Evolutionary conservation across 2,113 vertebrate species (phyloP).

Genomic region (Corapipo altera): DNA sequence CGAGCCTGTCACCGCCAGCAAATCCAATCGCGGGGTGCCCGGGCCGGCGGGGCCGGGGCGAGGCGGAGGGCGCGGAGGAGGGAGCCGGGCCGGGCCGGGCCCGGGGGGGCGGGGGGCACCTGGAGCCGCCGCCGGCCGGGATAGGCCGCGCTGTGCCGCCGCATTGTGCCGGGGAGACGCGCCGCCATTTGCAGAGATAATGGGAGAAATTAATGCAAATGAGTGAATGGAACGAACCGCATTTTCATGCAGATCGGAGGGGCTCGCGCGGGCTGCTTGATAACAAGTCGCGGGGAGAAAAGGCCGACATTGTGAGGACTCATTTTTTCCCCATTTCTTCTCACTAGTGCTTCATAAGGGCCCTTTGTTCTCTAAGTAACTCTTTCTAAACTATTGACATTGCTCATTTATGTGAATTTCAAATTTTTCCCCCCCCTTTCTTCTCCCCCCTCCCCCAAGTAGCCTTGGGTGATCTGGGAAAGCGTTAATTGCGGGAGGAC

Average conservation of each 20-base stretch:
- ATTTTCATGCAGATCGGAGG: constrained; percentile 99
- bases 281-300: constrained; percentile 99
- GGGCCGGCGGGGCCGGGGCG: constrained; percentile 77
- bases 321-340: constrained; percentile 91
- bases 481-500: constrained; percentile 91
- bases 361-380: constrained; percentile 97
- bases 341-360: constrained; percentile 95
- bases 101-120: constrained; percentile 81
- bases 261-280: constrained; percentile 93
- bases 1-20: constrained; percentile 95
- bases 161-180: constrained; percentile 95
- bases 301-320: constrained; percentile 96
- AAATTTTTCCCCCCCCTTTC: constrained; percentile 61
- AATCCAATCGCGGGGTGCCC: constrained; percentile 94
- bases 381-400: constrained; percentile 99
- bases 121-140: constrained; percentile 82
- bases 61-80: background rate
- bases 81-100: background rate
- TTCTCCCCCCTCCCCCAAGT: constrained; percentile 10
- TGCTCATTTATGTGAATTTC: constrained; percentile 98
- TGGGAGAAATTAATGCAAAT: constrained; percentile 99
- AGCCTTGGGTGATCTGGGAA: constrained; percentile 87
- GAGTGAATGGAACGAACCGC: constrained; percentile 94
- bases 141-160: constrained; percentile 83
- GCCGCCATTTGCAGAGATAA: constrained; percentile 98